Evolutionary conservation across 2,888 invertebrate genomes (phyloP).

Genomic region (Lottia scabra): DNA sequence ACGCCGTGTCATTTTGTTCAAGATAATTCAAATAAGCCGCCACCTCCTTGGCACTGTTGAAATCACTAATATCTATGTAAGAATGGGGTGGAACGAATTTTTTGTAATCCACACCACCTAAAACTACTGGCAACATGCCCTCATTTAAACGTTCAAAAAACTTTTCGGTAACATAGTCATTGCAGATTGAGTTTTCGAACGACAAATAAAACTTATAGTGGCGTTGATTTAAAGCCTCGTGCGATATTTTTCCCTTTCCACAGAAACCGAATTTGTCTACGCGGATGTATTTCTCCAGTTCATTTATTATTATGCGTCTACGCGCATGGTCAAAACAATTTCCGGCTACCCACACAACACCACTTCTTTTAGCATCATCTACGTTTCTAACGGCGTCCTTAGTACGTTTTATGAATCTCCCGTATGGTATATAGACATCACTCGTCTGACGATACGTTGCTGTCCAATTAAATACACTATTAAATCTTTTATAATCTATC

Average conservation of each 20-base stretch:
- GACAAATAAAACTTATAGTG: conserved; percentile 18
- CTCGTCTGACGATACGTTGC: background rate
- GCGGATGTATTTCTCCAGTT: conserved; percentile 8
- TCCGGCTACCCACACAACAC: conserved; percentile 8
- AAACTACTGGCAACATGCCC: conserved; percentile 6
- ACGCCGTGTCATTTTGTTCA: conserved; percentile 11
- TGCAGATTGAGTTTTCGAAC: conserved; percentile 13
- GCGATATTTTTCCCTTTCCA: background rate
- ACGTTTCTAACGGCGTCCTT: background rate
- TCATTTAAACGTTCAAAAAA: background rate
- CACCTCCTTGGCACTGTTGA: background rate
- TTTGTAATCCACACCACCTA: conserved; percentile 12
- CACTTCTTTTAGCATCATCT: background rate
- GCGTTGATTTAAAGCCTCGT: background rate
- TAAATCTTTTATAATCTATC: background rate
- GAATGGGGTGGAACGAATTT: conserved; percentile 7
- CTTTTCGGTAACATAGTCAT: conserved; percentile 18
- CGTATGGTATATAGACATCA: background rate
- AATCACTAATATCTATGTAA: conserved; percentile 16
- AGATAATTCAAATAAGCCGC: conserved; percentile 8
- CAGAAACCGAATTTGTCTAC: conserved; percentile 11
- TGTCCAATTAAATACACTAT: conserved; percentile 12
- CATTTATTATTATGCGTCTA: conserved; percentile 4
- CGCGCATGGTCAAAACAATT: conserved; percentile 6
- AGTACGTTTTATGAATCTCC: background rate